Evolutionary conservation across 37 sponge, comb jelly and placozoan genomes (phyloP).

Genomic region (Hexactinellida sp.): DNA sequence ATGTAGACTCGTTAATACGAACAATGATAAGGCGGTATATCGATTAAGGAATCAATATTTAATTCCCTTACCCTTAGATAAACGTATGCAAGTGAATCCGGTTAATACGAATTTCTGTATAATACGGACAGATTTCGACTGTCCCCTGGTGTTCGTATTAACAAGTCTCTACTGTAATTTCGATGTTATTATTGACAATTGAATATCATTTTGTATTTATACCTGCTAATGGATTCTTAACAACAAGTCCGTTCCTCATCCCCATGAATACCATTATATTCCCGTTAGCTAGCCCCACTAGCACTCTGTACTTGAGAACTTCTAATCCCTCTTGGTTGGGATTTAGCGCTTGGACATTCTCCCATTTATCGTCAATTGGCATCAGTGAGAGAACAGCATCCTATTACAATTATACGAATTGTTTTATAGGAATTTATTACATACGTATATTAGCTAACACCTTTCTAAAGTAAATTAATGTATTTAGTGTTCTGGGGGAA

Average conservation of each 20-base stretch:
- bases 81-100: not conserved
- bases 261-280: constrained; percentile 58
- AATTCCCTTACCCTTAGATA: too few relatives aligned
- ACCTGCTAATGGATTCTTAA: constrained; percentile 47
- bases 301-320: constrained; percentile 31
- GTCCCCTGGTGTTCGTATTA: not conserved
- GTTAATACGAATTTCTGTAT: not conserved
- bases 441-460: too few relatives aligned
- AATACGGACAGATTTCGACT: not conserved
- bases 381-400: constrained; percentile 61
- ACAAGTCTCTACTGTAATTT: not conserved
- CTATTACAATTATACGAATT: too few relatives aligned
- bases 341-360: not conserved
- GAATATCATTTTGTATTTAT: too few relatives aligned
- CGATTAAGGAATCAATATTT: too few relatives aligned
- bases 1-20: too few relatives aligned
- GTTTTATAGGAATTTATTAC: too few relatives aligned
- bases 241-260: constrained; percentile 29
- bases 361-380: constrained; percentile 31
- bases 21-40: too few relatives aligned
- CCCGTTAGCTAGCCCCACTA: constrained; percentile 68
- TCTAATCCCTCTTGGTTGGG: constrained; percentile 13
- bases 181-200: not conserved
- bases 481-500: too few relatives aligned
- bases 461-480: too few relatives aligned